A percentile compares a stretch with the other conserved stretches of the same genome.
These are phyloP conservation scores for Marmota flaviventris DNA, from an alignment of 2,113 vertebrate genomes.

Conservation along the genomic window DNA sequence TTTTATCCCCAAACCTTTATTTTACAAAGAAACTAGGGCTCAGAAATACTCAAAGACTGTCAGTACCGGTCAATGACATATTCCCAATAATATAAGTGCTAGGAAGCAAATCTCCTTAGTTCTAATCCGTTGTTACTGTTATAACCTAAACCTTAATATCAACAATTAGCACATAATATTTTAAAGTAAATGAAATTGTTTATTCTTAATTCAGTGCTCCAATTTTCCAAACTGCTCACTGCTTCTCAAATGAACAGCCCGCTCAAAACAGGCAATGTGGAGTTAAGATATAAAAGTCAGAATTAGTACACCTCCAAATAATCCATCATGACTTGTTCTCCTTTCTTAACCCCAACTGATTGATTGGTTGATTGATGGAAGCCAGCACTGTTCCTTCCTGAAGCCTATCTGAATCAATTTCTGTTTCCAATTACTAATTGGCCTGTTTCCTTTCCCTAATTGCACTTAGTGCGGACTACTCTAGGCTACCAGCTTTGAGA, in stretches of 20 bases:
- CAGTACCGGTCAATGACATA: background rate
- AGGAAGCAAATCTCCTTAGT: background rate
- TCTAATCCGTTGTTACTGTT: background rate
- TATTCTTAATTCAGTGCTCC: background rate
- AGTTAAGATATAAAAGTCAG: constrained; percentile 16
- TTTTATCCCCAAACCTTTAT: background rate
- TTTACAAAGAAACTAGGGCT: background rate
- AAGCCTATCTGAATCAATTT: constrained; percentile 57
- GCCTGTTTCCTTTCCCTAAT: constrained; percentile 48
- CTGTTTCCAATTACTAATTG: constrained; percentile 64
- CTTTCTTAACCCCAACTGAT: background rate
- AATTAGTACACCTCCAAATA: background rate
- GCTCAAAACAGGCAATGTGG: background rate
- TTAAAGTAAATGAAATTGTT: background rate
- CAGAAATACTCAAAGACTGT: background rate
- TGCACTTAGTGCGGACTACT: constrained; percentile 44
- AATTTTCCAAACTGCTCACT: constrained; percentile 5
- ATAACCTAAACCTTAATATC: background rate
- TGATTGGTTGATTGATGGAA: constrained; percentile 35
- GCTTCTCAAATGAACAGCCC: background rate
- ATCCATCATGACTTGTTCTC: background rate
- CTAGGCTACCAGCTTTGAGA: background rate
- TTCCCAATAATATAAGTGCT: background rate
- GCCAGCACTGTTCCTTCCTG: constrained; percentile 2
- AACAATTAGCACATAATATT: background rate